Percentiles rank a stretch among this genome's conserved stretches.
Evolutionary conservation across 2,888 invertebrate genomes (phyloP).

Genomic region (Leptothorax acervorum): DNA sequence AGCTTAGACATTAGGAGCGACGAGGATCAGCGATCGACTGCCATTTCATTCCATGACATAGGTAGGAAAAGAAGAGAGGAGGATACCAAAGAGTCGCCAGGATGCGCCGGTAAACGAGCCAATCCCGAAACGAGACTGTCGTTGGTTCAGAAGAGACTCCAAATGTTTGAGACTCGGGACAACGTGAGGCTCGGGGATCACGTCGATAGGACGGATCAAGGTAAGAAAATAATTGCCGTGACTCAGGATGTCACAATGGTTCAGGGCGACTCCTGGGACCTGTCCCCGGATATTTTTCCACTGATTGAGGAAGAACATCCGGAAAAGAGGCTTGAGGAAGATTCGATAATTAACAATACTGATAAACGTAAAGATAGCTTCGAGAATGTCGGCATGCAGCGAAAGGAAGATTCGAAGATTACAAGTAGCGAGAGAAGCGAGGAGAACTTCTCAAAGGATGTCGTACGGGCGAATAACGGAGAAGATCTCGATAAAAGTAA

Average conservation of each 20-base stretch:
- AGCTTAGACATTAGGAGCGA: slow-evolving; percentile 63
- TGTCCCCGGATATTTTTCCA: slow-evolving; percentile 27
- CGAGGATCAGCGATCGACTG: slow-evolving; percentile 71
- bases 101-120: slow-evolving; percentile 61
- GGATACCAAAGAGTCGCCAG: slow-evolving; percentile 80
- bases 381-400: slow-evolving; percentile 21
- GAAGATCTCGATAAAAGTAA: neutral
- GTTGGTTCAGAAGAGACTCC: slow-evolving; percentile 79
- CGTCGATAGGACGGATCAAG: neutral
- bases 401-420: slow-evolving; percentile 1
- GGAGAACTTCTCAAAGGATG: neutral
- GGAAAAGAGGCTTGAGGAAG: slow-evolving; percentile 24
- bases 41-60: slow-evolving; percentile 75
- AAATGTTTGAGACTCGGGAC: slow-evolving; percentile 76
- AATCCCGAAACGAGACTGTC: slow-evolving; percentile 67
- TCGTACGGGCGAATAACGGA: neutral
- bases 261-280: slow-evolving; percentile 33
- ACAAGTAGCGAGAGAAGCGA: neutral
- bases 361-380: slow-evolving; percentile 13
- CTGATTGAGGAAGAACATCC: slow-evolving; percentile 6
- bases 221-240: neutral
- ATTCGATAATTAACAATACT: slow-evolving; percentile 13
- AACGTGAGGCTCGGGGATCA: slow-evolving; percentile 8
- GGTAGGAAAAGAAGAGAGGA: slow-evolving; percentile 64
- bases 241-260: neutral